Evolutionary conservation across 2,113 vertebrate species (phyloP), one percentile per base, ranked within the genome.

Genomic region (Paramormyrops kingsleyae): DNA sequence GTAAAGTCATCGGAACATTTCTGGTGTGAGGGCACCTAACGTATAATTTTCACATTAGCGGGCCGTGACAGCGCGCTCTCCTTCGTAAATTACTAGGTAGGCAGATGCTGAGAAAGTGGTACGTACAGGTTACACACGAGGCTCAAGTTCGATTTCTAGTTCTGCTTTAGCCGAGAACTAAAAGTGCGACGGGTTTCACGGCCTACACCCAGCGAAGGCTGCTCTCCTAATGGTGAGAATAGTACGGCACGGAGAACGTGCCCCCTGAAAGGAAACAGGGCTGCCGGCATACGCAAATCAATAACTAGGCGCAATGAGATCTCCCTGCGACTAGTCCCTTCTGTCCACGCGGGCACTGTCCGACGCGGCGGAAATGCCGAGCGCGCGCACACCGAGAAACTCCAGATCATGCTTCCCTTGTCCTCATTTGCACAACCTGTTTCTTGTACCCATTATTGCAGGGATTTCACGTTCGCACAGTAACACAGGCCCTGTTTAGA

Each of bases 41-140:
- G 89, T 91, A 92, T 92, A 91, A 90, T 39, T 92, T 92, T 91
- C 93, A 92, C 91, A 74, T 89, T 90, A 88, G 83, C 92, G 90
- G 92, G 92, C 88, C 89, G 89, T 88, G 85, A 39, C 27, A 31
- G n/a, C 84, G 80, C 91, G 88, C 89, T 56, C 77, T 56, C 47
- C 47, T n/a, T 77, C 46, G 90, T 91, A 90, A 92, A 91, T 90
- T 90, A 90, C 74, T 87, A 66, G 50, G 62, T 62, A 46, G 39
- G 47, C n/a, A 87, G 88, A 93, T 88, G 15, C 35, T 13, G 35
- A 80, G 35, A 80, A 80, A 80, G 74, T 80, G n/a, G 46, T 15
- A 19, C 24, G n/a, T n/a, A 52, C 31, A 35, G 53, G 53, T 56
- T 56, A 56, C 53, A 56, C 53, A 56, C 5, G 49, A 19, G 24